Conservation (phyloP, 2,113 vertebrate genomes). For the Xiphias gladius region DNA sequence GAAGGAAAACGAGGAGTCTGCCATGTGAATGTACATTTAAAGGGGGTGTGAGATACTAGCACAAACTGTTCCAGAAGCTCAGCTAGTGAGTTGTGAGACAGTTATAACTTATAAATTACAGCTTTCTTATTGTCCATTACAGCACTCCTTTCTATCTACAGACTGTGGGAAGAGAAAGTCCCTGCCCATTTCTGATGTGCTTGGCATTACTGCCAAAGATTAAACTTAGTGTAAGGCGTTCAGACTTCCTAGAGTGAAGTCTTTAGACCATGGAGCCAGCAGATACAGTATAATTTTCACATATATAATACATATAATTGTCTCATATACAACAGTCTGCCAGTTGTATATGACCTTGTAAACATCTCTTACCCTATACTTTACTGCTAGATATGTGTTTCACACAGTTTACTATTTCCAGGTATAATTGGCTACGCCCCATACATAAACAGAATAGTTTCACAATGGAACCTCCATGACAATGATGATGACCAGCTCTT, state of each 20-base stretch:
- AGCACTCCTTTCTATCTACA: constrained; percentile 24
- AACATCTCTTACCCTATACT: constrained; percentile 54
- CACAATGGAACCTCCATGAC: constrained; percentile 95
- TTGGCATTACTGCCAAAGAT: constrained; percentile 61
- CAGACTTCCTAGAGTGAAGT: constrained; percentile 8
- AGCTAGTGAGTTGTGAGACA: constrained; percentile 1
- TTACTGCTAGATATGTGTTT: constrained; percentile 50
- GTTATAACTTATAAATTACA: constrained; percentile 31
- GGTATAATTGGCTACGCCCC: constrained; percentile 95
- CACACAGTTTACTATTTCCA: constrained; percentile 77
- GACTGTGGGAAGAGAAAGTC: constrained; percentile 49
- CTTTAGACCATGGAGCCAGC: constrained; percentile 25
- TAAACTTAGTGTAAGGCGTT: constrained; percentile 45
- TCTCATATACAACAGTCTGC: constrained; percentile 20
- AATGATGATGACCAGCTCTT: constrained; percentile 99
- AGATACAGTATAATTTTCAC: constrained; percentile 62
- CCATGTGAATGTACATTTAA: constrained; percentile 55
- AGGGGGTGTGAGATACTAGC: constrained; percentile 30
- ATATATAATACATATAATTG: too few species aligned
- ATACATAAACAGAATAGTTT: constrained; percentile 88
- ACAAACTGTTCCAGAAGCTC: constrained; percentile 19
- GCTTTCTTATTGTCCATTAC: constrained; percentile 12
- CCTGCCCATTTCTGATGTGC: constrained; percentile 45
- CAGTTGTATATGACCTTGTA: constrained; percentile 52
- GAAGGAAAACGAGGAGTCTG: constrained; percentile 31